Conservation (phyloP, 1,140 invertebrate species). For the Coenobita brevimanus region DNA sequence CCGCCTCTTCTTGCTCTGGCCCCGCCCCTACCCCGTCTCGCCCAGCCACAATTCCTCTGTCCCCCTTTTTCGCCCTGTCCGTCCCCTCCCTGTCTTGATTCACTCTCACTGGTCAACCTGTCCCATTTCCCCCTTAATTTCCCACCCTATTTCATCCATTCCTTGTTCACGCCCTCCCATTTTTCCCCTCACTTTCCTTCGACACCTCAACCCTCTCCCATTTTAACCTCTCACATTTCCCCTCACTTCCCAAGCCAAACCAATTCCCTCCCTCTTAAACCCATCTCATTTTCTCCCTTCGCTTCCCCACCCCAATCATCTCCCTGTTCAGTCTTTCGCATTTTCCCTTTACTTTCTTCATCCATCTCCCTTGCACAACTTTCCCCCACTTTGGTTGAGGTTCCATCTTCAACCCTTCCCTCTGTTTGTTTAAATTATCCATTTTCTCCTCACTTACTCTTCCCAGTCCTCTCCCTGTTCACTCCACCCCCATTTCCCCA, state of each 20-base stretch:
- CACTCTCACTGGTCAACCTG: not conserved
- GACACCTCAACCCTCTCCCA: not conserved
- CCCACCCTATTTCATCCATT: not conserved
- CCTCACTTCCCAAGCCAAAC: not conserved
- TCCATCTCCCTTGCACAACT: not conserved
- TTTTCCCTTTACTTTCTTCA: too few relatives aligned
- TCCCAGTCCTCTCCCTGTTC: not conserved
- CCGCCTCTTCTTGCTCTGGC: not conserved
- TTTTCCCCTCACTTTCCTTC: not conserved
- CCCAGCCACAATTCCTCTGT: not conserved
- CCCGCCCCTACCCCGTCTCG: not conserved
- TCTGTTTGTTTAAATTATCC: too few relatives aligned
- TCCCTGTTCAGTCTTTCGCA: not conserved
- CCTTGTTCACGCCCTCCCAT: too few relatives aligned
- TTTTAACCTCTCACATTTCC: not conserved
- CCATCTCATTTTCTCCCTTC: not conserved
- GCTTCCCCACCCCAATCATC: not conserved
- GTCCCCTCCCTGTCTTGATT: not conserved
- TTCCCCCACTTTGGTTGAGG: not conserved
- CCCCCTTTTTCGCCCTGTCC: not conserved
- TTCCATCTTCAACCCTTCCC: not conserved
- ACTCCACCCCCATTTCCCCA: not conserved
- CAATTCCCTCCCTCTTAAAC: not conserved
- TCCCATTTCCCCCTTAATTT: conserved; percentile 2
- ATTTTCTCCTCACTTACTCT: not conserved